Evolutionary conservation across 2,888 invertebrate species (phyloP).

Genomic region (Diplolepis rosae): DNA sequence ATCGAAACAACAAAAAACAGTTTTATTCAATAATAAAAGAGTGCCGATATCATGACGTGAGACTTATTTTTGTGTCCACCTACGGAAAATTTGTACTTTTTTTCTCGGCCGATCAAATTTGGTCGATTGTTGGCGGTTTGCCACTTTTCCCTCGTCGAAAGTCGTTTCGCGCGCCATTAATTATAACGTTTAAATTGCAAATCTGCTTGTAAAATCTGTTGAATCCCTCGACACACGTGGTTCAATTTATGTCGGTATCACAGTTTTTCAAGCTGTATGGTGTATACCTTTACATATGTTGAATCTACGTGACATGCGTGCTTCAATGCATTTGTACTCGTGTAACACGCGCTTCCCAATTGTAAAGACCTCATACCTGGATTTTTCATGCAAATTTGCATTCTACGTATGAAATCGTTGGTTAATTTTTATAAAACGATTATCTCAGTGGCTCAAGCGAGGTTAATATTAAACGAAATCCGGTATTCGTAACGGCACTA

Average conservation of each 20-base stretch:
- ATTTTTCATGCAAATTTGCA: slow-evolving; percentile 55
- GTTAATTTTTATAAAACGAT: slow-evolving; percentile 61
- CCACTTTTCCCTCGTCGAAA: slow-evolving; percentile 33
- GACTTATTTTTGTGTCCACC: neutral
- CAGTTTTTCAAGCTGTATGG: slow-evolving; percentile 12
- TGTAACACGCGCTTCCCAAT: no score
- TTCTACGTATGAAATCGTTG: slow-evolving; percentile 54
- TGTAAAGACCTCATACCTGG: slow-evolving; percentile 20
- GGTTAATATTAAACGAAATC: slow-evolving; percentile 53
- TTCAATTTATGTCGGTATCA: slow-evolving; percentile 34
- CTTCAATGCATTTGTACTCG: slow-evolving; percentile 29
- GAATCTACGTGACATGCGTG: slow-evolving; percentile 5
- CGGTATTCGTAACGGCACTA: slow-evolving; percentile 37
- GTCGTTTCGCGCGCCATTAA: slow-evolving; percentile 38
- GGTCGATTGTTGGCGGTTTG: slow-evolving; percentile 18
- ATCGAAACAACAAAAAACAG: no score
- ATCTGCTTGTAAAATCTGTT: slow-evolving; percentile 60
- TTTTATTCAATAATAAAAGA: neutral
- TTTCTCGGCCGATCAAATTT: slow-evolving; percentile 15
- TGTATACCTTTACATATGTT: slow-evolving; percentile 15
- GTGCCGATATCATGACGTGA: neutral
- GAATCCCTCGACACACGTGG: slow-evolving; percentile 52
- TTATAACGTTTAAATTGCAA: slow-evolving; percentile 63
- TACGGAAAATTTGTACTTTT: neutral
- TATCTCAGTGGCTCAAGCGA: slow-evolving; percentile 50